These are phyloP conservation scores for Leptopterna dolabrata DNA, from an alignment of 2,888 invertebrate species.

Conservation along the genomic window DNA sequence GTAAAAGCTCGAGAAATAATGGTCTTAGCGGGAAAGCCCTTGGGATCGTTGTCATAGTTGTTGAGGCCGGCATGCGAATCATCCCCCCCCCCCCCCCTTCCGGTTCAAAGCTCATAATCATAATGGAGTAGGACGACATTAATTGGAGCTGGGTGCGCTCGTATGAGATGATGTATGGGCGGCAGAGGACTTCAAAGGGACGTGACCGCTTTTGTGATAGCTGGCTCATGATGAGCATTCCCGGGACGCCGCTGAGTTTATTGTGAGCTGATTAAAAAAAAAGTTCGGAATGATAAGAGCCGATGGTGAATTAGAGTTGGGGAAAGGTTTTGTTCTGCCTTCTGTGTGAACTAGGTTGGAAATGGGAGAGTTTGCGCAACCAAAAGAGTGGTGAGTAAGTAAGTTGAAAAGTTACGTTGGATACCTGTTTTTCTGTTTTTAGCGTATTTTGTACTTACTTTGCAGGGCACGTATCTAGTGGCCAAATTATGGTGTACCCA, in stretches of 20 bases:
- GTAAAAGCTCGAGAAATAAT: background rate
- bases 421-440: too few species aligned
- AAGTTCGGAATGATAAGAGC: background rate
- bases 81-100: background rate
- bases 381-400: too few species aligned
- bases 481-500: too few species aligned
- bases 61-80: background rate
- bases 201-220: background rate
- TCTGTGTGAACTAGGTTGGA: background rate
- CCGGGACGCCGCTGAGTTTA: background rate
- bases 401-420: too few species aligned
- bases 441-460: too few species aligned
- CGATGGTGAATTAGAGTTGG: background rate
- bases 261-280: background rate
- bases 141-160: background rate
- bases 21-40: background rate
- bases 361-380: too few species aligned
- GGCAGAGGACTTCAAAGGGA: background rate
- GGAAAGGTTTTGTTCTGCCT: background rate
- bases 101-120: background rate
- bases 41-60: background rate
- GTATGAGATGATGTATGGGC: slow-evolving; percentile 11
- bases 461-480: too few species aligned
- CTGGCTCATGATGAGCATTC: background rate
- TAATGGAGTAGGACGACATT: background rate